Evolutionary conservation across 2,797 vertebrate genomes (phyloP).

Genomic region (Cryptoblepharus egeriae): DNA sequence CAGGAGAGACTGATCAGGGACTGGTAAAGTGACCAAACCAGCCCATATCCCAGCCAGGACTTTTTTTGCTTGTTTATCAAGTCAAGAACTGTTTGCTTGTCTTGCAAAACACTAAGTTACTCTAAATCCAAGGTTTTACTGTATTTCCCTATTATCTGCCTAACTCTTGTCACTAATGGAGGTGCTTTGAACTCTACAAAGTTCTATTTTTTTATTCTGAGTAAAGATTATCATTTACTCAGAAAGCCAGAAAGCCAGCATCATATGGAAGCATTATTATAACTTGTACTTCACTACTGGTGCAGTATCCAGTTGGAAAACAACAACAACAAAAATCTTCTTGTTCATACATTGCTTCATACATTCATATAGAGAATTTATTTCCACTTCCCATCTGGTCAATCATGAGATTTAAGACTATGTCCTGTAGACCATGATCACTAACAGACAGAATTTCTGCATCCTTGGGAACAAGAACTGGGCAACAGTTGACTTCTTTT

Average conservation of each 20-base stretch:
- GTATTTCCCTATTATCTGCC: too few relatives aligned
- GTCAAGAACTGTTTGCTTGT: too few relatives aligned
- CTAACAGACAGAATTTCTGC: constrained; percentile 1
- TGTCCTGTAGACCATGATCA: not conserved
- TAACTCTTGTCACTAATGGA: too few relatives aligned
- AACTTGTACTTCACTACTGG: not conserved
- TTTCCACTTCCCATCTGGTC: not conserved
- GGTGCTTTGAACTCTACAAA: too few relatives aligned
- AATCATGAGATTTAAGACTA: not conserved
- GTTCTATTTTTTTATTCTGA: not conserved
- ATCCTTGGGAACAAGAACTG: constrained; percentile 29
- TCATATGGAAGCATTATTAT: too few relatives aligned
- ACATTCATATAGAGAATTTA: not conserved
- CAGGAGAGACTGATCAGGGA: too few relatives aligned
- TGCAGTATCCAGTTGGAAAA: not conserved
- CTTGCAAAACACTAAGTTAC: too few relatives aligned
- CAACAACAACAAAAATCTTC: not conserved
- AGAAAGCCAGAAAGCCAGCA: too few relatives aligned
- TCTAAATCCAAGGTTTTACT: too few relatives aligned
- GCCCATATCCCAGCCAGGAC: too few relatives aligned
- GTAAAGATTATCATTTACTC: not conserved
- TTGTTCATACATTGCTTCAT: not conserved
- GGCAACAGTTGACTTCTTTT: constrained; percentile 47
- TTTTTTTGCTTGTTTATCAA: too few relatives aligned
- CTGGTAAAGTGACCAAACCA: too few relatives aligned